Conservation (phyloP, 2,888 invertebrate species). For the Physocephala rufipes region DNA sequence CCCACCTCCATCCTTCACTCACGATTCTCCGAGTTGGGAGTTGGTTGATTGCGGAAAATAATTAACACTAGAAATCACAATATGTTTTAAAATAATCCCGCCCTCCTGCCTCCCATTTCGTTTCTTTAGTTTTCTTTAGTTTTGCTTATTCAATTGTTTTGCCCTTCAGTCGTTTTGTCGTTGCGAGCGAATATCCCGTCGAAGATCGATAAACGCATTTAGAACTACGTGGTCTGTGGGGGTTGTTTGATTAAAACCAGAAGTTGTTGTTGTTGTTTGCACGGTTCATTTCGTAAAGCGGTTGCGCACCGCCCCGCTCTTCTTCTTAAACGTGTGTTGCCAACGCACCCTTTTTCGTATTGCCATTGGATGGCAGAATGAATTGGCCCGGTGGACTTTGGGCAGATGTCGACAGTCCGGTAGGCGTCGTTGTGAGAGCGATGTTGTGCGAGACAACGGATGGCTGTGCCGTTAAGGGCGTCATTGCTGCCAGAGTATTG, state of each 20-base stretch:
- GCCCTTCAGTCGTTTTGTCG: slow-evolving; percentile 9
- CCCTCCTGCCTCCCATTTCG: slow-evolving; percentile 22
- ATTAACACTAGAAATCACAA: slow-evolving; percentile 66
- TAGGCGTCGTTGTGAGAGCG: slow-evolving; percentile 68
- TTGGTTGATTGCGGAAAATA: slow-evolving; percentile 52
- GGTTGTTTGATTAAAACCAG: slow-evolving; percentile 18
- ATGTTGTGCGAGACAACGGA: slow-evolving; percentile 56
- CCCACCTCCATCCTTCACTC: background rate
- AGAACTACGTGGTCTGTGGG: background rate
- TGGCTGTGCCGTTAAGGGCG: slow-evolving; percentile 67
- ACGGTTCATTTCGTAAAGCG: slow-evolving; percentile 26
- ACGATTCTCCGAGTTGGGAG: too few species aligned
- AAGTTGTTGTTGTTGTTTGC: slow-evolving; percentile 26
- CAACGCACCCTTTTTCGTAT: slow-evolving; percentile 67
- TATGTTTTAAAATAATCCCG: slow-evolving; percentile 54
- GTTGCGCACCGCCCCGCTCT: slow-evolving; percentile 66
- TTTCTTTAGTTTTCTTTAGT: too few species aligned
- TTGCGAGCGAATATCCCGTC: slow-evolving; percentile 13
- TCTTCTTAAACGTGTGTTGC: slow-evolving; percentile 72
- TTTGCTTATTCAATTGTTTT: slow-evolving; percentile 8
- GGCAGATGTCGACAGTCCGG: slow-evolving; percentile 75
- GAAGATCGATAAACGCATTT: slow-evolving; percentile 23
- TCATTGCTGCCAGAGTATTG: slow-evolving; percentile 60
- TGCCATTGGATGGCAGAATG: slow-evolving; percentile 65
- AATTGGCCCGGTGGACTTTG: slow-evolving; percentile 66